These are phyloP conservation scores for Antennarius maculatus DNA, from an alignment of 2,797 vertebrate species.

Conservation along the genomic window DNA sequence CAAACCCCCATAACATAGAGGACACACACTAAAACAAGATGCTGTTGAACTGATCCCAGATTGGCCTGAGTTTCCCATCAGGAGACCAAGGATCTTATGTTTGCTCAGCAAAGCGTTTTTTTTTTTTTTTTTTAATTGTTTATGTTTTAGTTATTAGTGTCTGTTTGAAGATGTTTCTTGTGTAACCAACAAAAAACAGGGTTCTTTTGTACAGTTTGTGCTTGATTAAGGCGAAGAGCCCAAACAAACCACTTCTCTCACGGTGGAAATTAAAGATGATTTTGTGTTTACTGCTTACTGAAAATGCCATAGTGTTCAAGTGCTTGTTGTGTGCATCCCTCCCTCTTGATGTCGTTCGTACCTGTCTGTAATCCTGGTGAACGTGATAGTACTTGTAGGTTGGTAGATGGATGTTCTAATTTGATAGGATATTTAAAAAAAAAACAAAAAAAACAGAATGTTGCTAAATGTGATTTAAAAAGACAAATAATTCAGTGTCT, in stretches of 20 bases:
- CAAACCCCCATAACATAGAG: conserved; percentile 28
- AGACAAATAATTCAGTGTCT: conserved; percentile 73
- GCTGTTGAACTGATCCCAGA: conserved; percentile 46
- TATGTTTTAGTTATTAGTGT: conserved; percentile 42
- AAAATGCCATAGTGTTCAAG: conserved; percentile 69
- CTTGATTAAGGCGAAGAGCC: conserved; percentile 50
- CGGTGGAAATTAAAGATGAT: conserved; percentile 30
- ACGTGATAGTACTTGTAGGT: conserved; percentile 92
- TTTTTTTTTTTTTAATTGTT: conserved; percentile 18
- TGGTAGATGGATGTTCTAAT: conserved; percentile 91
- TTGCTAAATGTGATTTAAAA: conserved; percentile 80
- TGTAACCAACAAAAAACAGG: conserved; percentile 49
- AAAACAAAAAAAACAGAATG: conserved; percentile 78
- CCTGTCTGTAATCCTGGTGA: conserved; percentile 84
- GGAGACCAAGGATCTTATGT: conserved; percentile 25
- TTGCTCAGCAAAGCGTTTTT: conserved; percentile 24
- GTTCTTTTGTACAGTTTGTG: conserved; percentile 74
- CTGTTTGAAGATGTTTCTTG: conserved; percentile 41
- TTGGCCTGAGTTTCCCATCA: conserved; percentile 20
- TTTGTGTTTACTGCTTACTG: conserved; percentile 70
- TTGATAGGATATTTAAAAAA: conserved; percentile 68
- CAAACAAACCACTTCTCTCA: conserved; percentile 62
- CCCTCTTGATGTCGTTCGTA: conserved; percentile 84
- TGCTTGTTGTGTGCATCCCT: conserved; percentile 76
- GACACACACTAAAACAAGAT: conserved; percentile 26